phyloP scores from a whole-genome alignment of 2,797 vertebrate species.

The Scyliorhinus canicula region DNA sequence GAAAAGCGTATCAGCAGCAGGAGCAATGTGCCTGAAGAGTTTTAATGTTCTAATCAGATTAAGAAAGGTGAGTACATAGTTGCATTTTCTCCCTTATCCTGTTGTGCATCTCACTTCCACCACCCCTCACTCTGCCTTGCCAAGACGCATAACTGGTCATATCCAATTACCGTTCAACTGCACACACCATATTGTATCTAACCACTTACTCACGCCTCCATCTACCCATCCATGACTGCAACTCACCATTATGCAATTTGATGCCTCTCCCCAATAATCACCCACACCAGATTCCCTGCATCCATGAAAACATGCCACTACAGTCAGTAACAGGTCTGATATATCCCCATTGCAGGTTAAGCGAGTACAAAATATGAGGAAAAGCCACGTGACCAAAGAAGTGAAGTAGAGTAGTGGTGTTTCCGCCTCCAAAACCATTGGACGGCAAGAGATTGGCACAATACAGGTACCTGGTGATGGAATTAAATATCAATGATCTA shows the following conservation, averaged over 20 bases:
- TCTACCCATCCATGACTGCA: not conserved
- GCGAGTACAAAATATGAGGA: not conserved
- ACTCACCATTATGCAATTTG: not conserved
- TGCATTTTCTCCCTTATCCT: too few relatives aligned
- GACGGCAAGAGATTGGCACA: not conserved
- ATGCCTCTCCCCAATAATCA: not conserved
- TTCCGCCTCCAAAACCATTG: not conserved
- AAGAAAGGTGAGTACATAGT: too few relatives aligned
- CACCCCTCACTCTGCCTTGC: too few relatives aligned
- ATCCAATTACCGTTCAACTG: not conserved
- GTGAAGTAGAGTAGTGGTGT: not conserved
- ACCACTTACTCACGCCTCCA: not conserved
- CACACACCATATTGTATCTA: not conserved
- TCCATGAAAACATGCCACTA: not conserved
- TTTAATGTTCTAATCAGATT: too few relatives aligned
- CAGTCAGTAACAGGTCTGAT: not conserved
- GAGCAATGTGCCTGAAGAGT: too few relatives aligned
- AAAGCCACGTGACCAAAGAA: not conserved
- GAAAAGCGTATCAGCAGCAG: too few relatives aligned
- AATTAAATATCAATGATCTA: not conserved
- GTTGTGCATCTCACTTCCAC: too few relatives aligned
- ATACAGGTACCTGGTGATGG: not conserved
- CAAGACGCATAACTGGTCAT: not conserved
- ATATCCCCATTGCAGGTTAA: not conserved
- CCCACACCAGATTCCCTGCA: not conserved